Conservation (phyloP, 37 sponge, comb jelly and placozoan species). For the Bolinopsis microptera region DNA sequence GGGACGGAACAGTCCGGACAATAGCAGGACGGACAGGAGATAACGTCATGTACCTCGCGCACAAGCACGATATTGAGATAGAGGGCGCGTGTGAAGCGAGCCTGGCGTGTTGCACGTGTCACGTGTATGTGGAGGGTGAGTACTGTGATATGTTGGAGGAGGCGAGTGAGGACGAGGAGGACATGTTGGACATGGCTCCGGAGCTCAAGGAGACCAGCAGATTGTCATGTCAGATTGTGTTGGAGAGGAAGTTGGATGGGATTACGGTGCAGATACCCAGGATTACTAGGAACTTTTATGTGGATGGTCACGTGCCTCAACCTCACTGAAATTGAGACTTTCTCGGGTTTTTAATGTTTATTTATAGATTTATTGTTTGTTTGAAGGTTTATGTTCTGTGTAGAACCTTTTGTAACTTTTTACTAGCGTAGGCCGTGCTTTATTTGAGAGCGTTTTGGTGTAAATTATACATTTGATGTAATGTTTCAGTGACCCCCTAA, state of each 20-base stretch:
- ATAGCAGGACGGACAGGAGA: constrained; percentile 74
- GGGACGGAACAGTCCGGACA: background rate
- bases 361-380: background rate
- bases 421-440: no score
- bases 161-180: constrained; percentile 90
- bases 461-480: no score
- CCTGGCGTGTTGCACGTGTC: constrained; percentile 96
- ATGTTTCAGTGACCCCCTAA: background rate
- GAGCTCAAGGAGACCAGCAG: constrained; percentile 83
- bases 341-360: background rate
- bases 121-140: constrained; percentile 85
- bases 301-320: constrained; percentile 94
- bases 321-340: constrained; percentile 78
- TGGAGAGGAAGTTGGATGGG: constrained; percentile 88
- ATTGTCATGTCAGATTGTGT: constrained; percentile 88
- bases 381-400: background rate
- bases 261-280: constrained; percentile 80
- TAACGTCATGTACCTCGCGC: constrained; percentile 91
- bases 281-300: constrained; percentile 95
- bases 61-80: constrained; percentile 89
- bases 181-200: constrained; percentile 91
- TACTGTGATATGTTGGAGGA: constrained; percentile 73
- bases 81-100: constrained; percentile 99
- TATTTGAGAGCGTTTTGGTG: no score
- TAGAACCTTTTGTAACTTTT: constrained; percentile 4